Base-by-base conservation (phyloP, 2,888 invertebrate genomes). In the Dysmachus trigonus region DNA sequence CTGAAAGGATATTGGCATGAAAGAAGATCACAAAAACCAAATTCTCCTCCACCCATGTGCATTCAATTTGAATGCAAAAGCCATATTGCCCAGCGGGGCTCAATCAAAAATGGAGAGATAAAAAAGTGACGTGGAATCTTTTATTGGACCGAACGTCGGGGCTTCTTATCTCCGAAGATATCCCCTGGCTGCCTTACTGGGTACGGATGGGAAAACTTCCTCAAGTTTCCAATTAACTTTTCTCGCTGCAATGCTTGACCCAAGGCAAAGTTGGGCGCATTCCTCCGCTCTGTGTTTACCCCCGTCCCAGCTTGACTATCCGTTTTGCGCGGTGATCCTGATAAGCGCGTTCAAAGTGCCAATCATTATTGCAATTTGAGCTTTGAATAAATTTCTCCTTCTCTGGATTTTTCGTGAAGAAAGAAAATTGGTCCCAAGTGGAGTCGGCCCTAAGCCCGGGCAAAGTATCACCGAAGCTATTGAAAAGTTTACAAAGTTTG, bases 151-250 rank as follows among this genome's bases (percentile, higher is more conserved):
- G 27, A 62, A 4, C 2, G n/a, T n/a, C n/a, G n/a, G n/a, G 13
- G 31, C 73, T 33, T 15, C 31, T 73, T 73, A 73, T 73, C 73
- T 73, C 33, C 33, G 10, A 8, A 73, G 18, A 31, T n/a, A 31
- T 73, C 6, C 27, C n/a, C n/a, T 31, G 2, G 7, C 2, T 13
- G 33, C 6, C 31, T 31, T 1, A 13, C 31, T 30, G 33, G 31
- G 4, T 18, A 7, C 10, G 31, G 31, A 33, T 31, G 31, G 31
- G 73, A 73, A 41, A 73, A 31, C 2, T 31, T 73, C 31, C 33
- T 73, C 73, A 73, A 73, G 73, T 73, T 73, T 73, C 73, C 73
- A 73, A 73, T 73, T 73, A 73, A 73, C 73, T 73, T 73, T 73
- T 31, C 27, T 15, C 2, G 31, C 7, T 73, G 73, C 31, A 33